Evolutionary conservation across 2,888 invertebrate genomes (phyloP).

Genomic region (Nemotelus nigrinus): DNA sequence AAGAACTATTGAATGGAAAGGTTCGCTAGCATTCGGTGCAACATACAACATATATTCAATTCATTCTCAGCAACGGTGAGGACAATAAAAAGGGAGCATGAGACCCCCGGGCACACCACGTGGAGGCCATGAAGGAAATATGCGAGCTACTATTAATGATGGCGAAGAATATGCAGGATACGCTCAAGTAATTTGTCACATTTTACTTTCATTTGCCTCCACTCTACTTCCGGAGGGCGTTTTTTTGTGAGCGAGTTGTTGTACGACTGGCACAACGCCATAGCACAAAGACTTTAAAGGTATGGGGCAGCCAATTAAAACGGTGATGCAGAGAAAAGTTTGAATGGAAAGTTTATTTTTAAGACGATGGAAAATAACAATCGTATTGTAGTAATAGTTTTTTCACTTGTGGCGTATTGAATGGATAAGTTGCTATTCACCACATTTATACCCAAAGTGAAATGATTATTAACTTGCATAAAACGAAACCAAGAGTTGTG

Average conservation of each 20-base stretch:
- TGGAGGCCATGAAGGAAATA: constrained; percentile 15
- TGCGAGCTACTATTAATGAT: constrained; percentile 49
- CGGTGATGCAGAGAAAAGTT: constrained; percentile 4
- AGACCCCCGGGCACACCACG: constrained; percentile 2
- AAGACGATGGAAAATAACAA: background rate
- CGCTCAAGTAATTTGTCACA: constrained; percentile 50
- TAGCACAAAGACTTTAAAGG: background rate
- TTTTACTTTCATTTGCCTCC: constrained; percentile 46
- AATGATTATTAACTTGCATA: too few relatives aligned
- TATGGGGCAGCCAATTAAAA: constrained; percentile 12
- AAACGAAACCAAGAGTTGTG: too few relatives aligned
- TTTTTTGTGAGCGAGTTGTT: constrained; percentile 3
- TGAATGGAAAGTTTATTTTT: background rate
- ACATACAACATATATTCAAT: background rate
- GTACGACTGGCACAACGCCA: background rate
- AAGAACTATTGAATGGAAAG: constrained; percentile 37
- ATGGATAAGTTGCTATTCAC: too few relatives aligned
- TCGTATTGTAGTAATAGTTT: background rate
- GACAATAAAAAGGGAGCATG: constrained; percentile 35
- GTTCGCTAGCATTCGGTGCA: constrained; percentile 16
- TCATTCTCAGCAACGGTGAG: constrained; percentile 33
- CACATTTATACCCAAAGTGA: too few relatives aligned
- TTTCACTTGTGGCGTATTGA: too few relatives aligned
- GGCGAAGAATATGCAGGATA: constrained; percentile 49
- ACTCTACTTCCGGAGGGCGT: constrained; percentile 12